A percentile compares a stretch with the other conserved stretches of the same genome.
phyloP scores from a whole-genome alignment of 64 coral and sea anemone species.

The Orbicella faveolata region DNA sequence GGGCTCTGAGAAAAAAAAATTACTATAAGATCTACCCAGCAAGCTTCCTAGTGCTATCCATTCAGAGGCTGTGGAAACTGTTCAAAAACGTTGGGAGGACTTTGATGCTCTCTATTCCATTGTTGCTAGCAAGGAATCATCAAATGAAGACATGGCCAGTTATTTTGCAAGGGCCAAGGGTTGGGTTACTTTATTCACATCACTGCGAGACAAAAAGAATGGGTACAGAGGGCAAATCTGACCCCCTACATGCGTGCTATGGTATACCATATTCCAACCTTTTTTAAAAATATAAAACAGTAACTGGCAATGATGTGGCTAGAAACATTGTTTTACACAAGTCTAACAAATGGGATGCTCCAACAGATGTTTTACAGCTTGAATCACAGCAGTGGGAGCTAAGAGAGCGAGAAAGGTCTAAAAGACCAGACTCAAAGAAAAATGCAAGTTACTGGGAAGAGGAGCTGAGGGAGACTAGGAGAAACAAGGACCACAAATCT shows the following conservation, averaged over 20 bases:
- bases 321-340: neutral
- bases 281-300: neutral
- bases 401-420: neutral
- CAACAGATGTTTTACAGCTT: neutral
- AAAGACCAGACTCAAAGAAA: neutral
- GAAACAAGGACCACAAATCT: neutral
- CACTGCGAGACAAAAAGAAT: conserved; percentile 5
- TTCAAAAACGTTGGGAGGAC: conserved; percentile 20
- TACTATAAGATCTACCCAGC: conserved; percentile 36
- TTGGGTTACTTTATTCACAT: conserved; percentile 20
- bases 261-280: conserved; percentile 21
- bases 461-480: no score
- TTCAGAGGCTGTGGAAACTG: conserved; percentile 27
- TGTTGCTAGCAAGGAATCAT: neutral
- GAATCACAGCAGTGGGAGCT: neutral
- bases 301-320: neutral
- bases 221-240: conserved; percentile 14
- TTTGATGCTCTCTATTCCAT: conserved; percentile 36
- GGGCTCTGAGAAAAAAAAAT: conserved; percentile 62
- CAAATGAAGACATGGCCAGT: fast-evolving
- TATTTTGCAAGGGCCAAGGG: neutral
- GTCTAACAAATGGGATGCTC: neutral
- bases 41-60: conserved; percentile 46
- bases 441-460: neutral
- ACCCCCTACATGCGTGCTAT: conserved; percentile 50